These are phyloP conservation scores for Myodes glareolus DNA, from an alignment of 2,113 vertebrate species.

Conservation along the genomic window DNA sequence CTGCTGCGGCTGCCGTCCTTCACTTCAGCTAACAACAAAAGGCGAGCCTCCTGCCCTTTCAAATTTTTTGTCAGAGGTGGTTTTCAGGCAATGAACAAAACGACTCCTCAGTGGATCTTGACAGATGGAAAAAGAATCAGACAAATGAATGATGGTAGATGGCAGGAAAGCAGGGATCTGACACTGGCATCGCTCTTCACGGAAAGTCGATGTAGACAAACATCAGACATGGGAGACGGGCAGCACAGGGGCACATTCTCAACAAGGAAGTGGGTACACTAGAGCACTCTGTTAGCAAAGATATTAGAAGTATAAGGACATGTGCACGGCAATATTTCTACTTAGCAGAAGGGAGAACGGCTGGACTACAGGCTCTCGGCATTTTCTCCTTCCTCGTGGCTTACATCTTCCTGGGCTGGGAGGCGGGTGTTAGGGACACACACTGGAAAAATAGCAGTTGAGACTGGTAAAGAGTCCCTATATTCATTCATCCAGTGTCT, in stretches of 20 bases:
- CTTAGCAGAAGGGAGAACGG: constrained; percentile 45
- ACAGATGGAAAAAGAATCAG: constrained; percentile 80
- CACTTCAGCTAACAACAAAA: constrained; percentile 84
- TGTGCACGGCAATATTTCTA: constrained; percentile 26
- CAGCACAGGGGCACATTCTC: constrained; percentile 61
- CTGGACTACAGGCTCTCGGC: neutral
- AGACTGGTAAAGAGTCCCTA: neutral
- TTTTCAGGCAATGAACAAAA: constrained; percentile 81
- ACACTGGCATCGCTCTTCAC: constrained; percentile 48
- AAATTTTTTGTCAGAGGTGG: constrained; percentile 81
- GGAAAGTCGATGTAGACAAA: constrained; percentile 42
- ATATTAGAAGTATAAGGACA: constrained; percentile 67
- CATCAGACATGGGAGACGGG: constrained; percentile 58
- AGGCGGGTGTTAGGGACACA: neutral
- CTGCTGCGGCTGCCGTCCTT: constrained; percentile 80
- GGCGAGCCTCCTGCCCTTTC: constrained; percentile 83
- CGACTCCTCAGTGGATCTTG: constrained; percentile 64
- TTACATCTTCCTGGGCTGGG: neutral
- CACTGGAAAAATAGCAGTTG: neutral
- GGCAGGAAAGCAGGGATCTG: constrained; percentile 72
- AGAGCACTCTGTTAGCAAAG: constrained; percentile 43
- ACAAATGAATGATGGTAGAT: constrained; percentile 65
- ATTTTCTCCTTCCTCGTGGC: constrained; percentile 17
- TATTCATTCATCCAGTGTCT: neutral
- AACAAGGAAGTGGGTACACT: constrained; percentile 50